These are phyloP conservation scores for Clanis bilineata DNA, from an alignment of 2,888 invertebrate species.

Conservation along the genomic window DNA sequence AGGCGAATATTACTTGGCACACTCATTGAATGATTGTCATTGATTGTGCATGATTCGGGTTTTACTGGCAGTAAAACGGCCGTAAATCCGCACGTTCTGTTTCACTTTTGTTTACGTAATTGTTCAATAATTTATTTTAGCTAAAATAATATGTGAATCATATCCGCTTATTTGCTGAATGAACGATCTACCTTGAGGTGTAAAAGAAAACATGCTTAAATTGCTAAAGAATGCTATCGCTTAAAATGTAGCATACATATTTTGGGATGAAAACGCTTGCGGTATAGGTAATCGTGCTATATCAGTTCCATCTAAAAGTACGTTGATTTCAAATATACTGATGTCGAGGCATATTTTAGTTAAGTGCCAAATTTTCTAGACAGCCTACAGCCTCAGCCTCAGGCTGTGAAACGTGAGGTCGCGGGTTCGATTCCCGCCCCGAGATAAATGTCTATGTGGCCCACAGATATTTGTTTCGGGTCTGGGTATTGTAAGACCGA, in stretches of 20 bases:
- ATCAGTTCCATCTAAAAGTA: neutral
- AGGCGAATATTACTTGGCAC: slow-evolving; percentile 35
- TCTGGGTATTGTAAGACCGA: too few relatives aligned
- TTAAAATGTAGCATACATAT: neutral
- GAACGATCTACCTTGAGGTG: neutral
- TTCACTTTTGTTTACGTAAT: slow-evolving; percentile 39
- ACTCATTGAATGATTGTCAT: slow-evolving; percentile 48
- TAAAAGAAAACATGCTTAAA: neutral
- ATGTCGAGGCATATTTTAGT: neutral
- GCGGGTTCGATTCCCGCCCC: too few relatives aligned
- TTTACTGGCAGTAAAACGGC: slow-evolving; percentile 46
- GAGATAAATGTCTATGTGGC: too few relatives aligned
- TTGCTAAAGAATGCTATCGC: neutral
- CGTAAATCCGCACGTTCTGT: slow-evolving; percentile 42
- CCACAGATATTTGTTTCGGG: too few relatives aligned
- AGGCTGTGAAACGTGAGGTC: too few relatives aligned
- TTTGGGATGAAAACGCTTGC: neutral
- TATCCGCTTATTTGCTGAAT: slow-evolving; percentile 12
- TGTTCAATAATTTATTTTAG: slow-evolving; percentile 26
- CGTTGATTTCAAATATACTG: neutral
- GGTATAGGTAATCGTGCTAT: neutral
- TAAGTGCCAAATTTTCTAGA: neutral
- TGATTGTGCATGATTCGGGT: slow-evolving; percentile 48
- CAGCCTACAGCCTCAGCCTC: too few relatives aligned
- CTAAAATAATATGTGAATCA: slow-evolving; percentile 18